Conservation (phyloP, 2,888 invertebrate genomes). For the Eristalis arbustorum region DNA sequence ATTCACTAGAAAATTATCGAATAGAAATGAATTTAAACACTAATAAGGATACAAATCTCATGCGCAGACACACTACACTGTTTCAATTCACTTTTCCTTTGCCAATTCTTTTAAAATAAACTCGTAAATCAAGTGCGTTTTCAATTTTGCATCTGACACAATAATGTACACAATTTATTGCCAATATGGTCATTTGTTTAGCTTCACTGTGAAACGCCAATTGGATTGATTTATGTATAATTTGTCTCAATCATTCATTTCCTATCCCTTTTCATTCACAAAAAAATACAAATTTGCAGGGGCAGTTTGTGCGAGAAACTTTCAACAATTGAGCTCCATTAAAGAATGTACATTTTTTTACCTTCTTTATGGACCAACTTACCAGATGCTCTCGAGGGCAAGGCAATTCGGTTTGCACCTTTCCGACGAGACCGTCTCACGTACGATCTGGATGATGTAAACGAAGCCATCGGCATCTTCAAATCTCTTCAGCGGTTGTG, state of each 20-base stretch:
- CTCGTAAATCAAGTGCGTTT: background rate
- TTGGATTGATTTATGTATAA: background rate
- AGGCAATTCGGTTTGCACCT: slow-evolving; percentile 89
- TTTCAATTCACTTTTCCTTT: background rate
- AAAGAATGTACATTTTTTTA: slow-evolving; percentile 7
- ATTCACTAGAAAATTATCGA: background rate
- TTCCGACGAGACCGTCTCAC: slow-evolving; percentile 95
- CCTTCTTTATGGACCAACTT: slow-evolving; percentile 56
- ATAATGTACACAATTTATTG: background rate
- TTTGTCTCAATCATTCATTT: background rate
- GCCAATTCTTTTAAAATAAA: background rate
- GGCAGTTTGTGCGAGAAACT: slow-evolving; percentile 29
- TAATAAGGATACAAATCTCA: background rate
- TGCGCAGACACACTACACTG: background rate
- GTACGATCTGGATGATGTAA: slow-evolving; percentile 95
- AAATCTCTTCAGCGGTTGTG: slow-evolving; percentile 63
- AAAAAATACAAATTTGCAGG: background rate
- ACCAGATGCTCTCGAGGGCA: slow-evolving; percentile 80
- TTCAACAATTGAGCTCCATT: slow-evolving; percentile 28
- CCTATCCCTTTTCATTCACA: background rate
- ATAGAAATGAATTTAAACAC: background rate
- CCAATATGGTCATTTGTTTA: background rate
- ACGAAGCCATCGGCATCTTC: slow-evolving; percentile 94
- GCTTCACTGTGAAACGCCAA: background rate
- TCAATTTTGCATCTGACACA: background rate